phyloP scores from a whole-genome alignment of 53 echinoderm and acorn worm species.

The Hippasteria phrygiana region DNA sequence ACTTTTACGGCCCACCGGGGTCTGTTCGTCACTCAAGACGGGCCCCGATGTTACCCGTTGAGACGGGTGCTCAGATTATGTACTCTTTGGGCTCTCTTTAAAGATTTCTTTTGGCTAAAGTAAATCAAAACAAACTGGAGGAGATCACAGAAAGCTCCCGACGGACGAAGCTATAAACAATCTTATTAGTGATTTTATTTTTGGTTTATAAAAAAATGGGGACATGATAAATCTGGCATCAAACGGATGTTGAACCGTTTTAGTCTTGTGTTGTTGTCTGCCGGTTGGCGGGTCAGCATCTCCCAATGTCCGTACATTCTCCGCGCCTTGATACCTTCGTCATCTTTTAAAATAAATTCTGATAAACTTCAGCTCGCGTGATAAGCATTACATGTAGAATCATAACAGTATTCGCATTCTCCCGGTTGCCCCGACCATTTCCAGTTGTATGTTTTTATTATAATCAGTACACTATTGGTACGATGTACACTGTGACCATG shows the following conservation, averaged over 20 bases:
- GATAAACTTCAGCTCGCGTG: no score
- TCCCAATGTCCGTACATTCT: no score
- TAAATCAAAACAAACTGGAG: constrained; percentile 44
- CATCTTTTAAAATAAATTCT: no score
- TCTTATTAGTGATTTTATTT: no score
- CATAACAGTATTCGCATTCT: no score
- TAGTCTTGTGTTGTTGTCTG: background rate
- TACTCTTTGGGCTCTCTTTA: background rate
- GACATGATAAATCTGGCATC: constrained; percentile 16
- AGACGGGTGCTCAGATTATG: background rate
- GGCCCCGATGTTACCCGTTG: constrained; percentile 35
- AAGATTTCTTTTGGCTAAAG: constrained; percentile 25
- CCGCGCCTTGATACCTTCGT: no score
- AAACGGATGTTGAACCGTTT: background rate
- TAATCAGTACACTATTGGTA: no score
- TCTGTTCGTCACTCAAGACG: constrained; percentile 52
- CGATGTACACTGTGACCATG: no score
- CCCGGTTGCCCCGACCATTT: no score
- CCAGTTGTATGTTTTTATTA: no score
- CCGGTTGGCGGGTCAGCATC: no score
- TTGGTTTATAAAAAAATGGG: constrained; percentile 19
- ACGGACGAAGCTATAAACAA: constrained; percentile 36
- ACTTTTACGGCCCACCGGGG: constrained; percentile 53
- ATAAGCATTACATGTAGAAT: no score
- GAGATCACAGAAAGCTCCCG: constrained; percentile 26